phyloP scores from a whole-genome alignment of 2,113 vertebrate genomes.

The Penelope pileata region DNA sequence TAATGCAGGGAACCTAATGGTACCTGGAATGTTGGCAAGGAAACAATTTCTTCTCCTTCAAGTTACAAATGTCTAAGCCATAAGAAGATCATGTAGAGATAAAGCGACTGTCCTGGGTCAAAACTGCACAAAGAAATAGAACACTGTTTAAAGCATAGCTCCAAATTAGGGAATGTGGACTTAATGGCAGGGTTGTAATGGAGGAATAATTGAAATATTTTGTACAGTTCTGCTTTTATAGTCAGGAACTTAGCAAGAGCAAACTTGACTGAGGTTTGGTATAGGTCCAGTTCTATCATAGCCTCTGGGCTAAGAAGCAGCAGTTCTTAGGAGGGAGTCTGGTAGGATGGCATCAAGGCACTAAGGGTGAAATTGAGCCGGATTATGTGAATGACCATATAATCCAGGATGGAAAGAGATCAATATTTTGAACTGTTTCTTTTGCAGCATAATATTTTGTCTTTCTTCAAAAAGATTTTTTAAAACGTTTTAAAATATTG shows the following conservation, averaged over 20 bases:
- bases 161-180: background rate
- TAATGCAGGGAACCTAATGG: background rate
- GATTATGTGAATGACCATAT: background rate
- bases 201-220: background rate
- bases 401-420: background rate
- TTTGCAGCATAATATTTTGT: background rate
- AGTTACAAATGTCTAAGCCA: background rate
- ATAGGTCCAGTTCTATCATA: background rate
- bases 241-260: background rate
- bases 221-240: background rate
- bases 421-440: background rate
- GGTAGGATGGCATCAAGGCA: background rate
- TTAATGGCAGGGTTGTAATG: background rate
- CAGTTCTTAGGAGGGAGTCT: background rate
- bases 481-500: background rate
- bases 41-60: background rate
- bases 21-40: background rate
- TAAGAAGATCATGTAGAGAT: fast-evolving
- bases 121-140: background rate
- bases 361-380: background rate
- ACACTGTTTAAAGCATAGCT: background rate
- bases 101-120: background rate
- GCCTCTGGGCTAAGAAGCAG: background rate
- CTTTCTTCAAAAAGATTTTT: background rate
- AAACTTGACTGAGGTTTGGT: background rate